Base-by-base conservation (phyloP, 1,140 invertebrate species). In the Drosophila pallidifrons region DNA sequence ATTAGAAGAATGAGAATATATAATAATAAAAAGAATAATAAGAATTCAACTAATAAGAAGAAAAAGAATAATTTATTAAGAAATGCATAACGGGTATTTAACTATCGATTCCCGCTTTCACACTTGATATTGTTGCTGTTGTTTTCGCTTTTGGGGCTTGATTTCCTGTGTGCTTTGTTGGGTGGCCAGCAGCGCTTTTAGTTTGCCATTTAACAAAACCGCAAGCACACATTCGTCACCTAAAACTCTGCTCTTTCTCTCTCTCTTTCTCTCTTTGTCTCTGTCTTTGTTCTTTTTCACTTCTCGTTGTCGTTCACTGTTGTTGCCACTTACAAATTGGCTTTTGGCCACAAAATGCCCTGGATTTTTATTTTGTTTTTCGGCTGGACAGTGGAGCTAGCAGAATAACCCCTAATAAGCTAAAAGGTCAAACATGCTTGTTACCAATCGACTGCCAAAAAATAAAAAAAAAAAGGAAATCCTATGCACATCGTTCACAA, bases 271-370 rank as follows among this genome's bases (percentile, higher is more conserved):
- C 61, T 76, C 61, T 63, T 4, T n/a, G 1, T 16, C 28, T 20
- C 5, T n/a, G 25, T 13, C 30, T 32, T 65, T 51, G 28, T 8
- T 41, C 1, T 38, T 49, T 57, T 28, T 30, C 25, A 41, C 4
- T 11, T 57, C 15, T 35, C 16, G 65, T 58, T 76, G 61, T 63
- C 77, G 60, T 55, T 76, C 76, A 66, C 67, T 79, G 74, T 76
- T 79, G 77, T 71, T 79, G 77, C 77, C 74, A 79, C 74, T 79
- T 77, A 79, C 77, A 77, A 79, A 76, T 79, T 77, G 77, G 77
- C 73, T 79, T 71, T 72, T 64, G 73, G 77, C 73, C 77, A 76
- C 77, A 79, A 76, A 79, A 63, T 72, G 67, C 77, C 67, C 57
- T 71, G 72, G 72, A 65, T 78, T 75, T 60, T 66, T 60, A 60